Evolutionary conservation across 2,797 vertebrate genomes (phyloP).

Genomic region (Syncerus caffer): DNA sequence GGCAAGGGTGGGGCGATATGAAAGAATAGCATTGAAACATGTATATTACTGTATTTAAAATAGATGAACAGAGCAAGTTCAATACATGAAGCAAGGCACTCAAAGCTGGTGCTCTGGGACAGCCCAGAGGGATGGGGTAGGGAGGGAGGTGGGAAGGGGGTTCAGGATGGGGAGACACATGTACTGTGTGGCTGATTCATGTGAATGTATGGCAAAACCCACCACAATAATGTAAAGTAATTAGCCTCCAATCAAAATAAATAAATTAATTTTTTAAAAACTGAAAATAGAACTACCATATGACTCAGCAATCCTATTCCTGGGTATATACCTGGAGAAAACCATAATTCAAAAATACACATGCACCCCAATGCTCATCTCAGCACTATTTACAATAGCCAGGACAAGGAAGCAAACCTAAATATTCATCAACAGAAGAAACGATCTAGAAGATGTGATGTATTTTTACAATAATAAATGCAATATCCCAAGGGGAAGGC

Average conservation of each 20-base stretch:
- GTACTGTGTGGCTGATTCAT: not conserved
- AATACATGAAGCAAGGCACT: not conserved
- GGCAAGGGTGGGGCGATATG: not conserved
- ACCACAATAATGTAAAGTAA: not conserved
- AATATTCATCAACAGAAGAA: not conserved
- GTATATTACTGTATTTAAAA: not conserved
- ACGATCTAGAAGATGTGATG: not conserved
- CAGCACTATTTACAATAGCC: not conserved
- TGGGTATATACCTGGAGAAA: not conserved
- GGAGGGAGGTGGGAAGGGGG: not conserved
- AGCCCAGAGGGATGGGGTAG: not conserved
- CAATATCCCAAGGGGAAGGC: not conserved
- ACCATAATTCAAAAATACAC: not conserved
- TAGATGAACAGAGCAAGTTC: not conserved
- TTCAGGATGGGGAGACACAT: not conserved
- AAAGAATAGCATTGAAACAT: not conserved
- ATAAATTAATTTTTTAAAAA: not conserved
- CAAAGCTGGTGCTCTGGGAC: not conserved
- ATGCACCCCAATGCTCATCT: not conserved
- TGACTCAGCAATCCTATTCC: not conserved
- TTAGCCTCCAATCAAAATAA: not conserved
- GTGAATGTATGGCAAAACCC: not conserved
- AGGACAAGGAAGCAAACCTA: not conserved
- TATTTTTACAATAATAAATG: not conserved
- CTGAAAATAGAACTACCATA: not conserved